A percentile compares a stretch with the other conserved stretches of the same genome.
Evolutionary conservation across 2,888 invertebrate species (phyloP).

Genomic region (Cantharis rustica): DNA sequence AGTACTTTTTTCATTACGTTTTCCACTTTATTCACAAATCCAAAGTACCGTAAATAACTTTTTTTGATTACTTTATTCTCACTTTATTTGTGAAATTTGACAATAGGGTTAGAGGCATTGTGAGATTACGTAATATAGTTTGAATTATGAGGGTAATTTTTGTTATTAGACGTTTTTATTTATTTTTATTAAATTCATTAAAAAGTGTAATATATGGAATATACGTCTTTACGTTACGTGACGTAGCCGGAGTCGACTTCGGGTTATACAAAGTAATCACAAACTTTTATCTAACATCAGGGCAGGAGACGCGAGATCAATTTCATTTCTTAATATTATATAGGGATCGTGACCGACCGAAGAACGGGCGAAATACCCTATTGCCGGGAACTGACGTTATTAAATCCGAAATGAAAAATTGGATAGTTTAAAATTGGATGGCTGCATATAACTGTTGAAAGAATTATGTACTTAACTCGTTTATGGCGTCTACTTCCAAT

Average conservation of each 20-base stretch:
- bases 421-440: constrained; percentile 58
- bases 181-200: constrained; percentile 39
- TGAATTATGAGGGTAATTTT: background rate
- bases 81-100: constrained; percentile 5
- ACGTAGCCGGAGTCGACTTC: constrained; percentile 35
- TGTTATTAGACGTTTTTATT: constrained; percentile 21
- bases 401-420: constrained; percentile 59
- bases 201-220: constrained; percentile 40
- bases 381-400: constrained; percentile 54
- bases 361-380: constrained; percentile 48
- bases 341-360: constrained; percentile 54
- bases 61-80: constrained; percentile 10
- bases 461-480: constrained; percentile 49
- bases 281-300: constrained; percentile 53
- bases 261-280: constrained; percentile 52
- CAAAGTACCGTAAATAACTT: constrained; percentile 9
- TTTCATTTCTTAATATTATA: constrained; percentile 57
- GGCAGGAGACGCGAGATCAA: constrained; percentile 50
- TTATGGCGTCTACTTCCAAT: constrained; percentile 46
- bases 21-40: background rate
- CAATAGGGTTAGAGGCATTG: background rate
- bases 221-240: constrained; percentile 42
- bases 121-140: background rate
- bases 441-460: constrained; percentile 41
- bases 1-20: background rate